phyloP scores from a whole-genome alignment of 2,113 vertebrate genomes.

The Sphaerodactylus townsendi region DNA sequence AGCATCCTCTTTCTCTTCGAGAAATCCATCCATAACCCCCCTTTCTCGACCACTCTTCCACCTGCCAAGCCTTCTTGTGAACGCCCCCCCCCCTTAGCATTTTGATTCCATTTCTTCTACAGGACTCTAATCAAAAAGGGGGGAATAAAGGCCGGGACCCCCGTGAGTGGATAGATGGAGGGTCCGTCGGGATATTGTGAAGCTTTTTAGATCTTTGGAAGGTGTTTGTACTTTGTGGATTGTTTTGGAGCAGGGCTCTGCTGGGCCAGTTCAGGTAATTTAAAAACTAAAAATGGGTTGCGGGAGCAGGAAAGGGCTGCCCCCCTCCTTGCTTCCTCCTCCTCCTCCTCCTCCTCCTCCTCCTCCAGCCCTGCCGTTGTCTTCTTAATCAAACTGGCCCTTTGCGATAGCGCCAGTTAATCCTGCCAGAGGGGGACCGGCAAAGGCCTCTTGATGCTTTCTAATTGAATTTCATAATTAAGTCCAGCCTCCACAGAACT shows the following conservation, averaged over 20 bases:
- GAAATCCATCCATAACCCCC: neutral
- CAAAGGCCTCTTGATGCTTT: constrained; percentile 12
- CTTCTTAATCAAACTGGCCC: neutral
- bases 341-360: no score
- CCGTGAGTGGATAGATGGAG: neutral
- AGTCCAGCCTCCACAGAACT: neutral
- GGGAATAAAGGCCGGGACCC: neutral
- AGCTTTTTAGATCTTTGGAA: neutral
- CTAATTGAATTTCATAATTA: constrained; percentile 38
- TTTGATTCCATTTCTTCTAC: neutral
- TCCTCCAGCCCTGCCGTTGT: neutral
- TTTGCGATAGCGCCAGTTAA: constrained; percentile 3
- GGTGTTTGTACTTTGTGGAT: neutral
- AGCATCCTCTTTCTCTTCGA: neutral
- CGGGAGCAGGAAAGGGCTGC: neutral
- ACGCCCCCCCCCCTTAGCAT: neutral
- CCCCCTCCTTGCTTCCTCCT: neutral
- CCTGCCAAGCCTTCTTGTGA: neutral
- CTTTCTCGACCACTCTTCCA: neutral
- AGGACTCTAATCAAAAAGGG: neutral
- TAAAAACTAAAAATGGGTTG: neutral
- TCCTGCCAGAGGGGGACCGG: constrained; percentile 19
- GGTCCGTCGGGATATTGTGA: no score
- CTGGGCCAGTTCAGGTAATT: neutral
- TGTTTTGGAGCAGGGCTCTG: neutral